Evolutionary conservation across 2,113 vertebrate species (phyloP).

Genomic region (Boulengeromyrus knoepffleri): DNA sequence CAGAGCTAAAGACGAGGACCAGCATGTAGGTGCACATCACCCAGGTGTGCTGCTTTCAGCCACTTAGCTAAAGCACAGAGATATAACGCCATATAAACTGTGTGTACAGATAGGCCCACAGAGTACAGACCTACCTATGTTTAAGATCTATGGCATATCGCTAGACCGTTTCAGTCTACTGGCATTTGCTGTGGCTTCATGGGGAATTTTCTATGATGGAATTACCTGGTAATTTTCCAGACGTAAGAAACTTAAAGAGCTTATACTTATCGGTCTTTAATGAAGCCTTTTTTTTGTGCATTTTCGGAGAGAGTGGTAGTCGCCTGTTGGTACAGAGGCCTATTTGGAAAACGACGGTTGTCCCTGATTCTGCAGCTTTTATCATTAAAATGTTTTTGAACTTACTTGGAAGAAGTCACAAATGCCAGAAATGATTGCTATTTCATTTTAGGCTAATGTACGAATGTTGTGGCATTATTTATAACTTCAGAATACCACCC

Average conservation of each 20-base stretch:
- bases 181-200: background rate
- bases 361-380: background rate
- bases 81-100: background rate
- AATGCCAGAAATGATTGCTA: background rate
- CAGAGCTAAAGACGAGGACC: background rate
- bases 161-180: background rate
- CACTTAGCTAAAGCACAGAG: background rate
- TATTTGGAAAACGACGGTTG: background rate
- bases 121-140: background rate
- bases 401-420: background rate
- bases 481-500: background rate
- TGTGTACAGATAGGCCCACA: background rate
- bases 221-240: background rate
- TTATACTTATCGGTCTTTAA: background rate
- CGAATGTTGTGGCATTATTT: background rate
- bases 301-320: background rate
- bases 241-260: background rate
- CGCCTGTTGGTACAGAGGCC: background rate
- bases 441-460: background rate
- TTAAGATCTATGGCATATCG: background rate
- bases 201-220: background rate
- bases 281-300: background rate
- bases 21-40: background rate
- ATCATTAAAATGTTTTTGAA: background rate
- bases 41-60: background rate